Percentiles rank a stretch among this genome's conserved stretches.
These are phyloP conservation scores for Acholoe squamosa DNA, from an alignment of 2,888 invertebrate species.

Conservation along the genomic window DNA sequence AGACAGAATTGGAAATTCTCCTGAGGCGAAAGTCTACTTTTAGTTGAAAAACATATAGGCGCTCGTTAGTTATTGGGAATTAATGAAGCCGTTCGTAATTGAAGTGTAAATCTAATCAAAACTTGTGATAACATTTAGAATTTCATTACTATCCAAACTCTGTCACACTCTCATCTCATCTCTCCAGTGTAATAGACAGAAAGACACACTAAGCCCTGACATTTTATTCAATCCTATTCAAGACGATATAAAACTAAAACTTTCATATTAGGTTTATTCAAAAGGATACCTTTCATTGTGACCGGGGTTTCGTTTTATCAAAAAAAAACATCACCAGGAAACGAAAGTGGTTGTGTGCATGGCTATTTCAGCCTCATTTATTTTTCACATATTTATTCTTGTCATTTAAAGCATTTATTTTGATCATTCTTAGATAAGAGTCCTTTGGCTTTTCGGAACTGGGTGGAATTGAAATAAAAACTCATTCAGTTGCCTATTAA, in stretches of 20 bases:
- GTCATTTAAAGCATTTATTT: no score
- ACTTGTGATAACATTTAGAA: constrained; percentile 52
- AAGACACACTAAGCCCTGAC: neutral
- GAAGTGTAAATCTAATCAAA: constrained; percentile 46
- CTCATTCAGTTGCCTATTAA: no score
- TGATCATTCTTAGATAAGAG: no score
- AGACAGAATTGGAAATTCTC: neutral
- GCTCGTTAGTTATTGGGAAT: constrained; percentile 20
- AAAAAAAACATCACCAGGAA: neutral
- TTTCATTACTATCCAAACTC: constrained; percentile 27
- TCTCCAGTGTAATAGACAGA: neutral
- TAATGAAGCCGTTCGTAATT: constrained; percentile 23
- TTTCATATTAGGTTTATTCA: constrained; percentile 19
- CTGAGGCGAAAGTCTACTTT: neutral
- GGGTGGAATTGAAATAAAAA: no score
- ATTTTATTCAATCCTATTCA: neutral
- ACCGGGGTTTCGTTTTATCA: neutral
- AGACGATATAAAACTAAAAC: neutral
- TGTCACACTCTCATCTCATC: neutral
- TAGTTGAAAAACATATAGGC: neutral
- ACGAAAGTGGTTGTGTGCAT: no score
- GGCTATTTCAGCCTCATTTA: no score
- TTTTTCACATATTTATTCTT: no score
- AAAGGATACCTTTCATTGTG: constrained; percentile 12
- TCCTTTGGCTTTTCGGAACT: no score